Evolutionary conservation across 1,140 invertebrate species (phyloP).

Genomic region (Leptoteleia sp.): DNA sequence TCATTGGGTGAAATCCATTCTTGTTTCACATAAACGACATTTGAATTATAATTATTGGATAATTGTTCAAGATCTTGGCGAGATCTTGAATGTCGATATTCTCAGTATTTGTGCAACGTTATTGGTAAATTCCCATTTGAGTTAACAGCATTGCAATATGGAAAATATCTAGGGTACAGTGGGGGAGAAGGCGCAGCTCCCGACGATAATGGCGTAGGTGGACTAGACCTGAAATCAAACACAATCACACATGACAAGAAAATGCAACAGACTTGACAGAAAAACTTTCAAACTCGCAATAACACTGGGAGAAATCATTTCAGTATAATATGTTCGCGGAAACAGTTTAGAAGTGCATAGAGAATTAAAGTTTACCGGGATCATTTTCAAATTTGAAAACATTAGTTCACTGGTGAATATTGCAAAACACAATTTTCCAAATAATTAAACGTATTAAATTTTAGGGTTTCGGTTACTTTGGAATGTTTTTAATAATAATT

Average conservation of each 20-base stretch:
- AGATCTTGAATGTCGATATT: slow-evolving; percentile 80
- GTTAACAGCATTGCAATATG: slow-evolving; percentile 79
- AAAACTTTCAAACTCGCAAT: too few species aligned
- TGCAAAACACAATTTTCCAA: too few species aligned
- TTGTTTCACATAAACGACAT: slow-evolving; percentile 78
- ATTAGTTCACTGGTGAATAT: too few species aligned
- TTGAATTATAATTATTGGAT: slow-evolving; percentile 68
- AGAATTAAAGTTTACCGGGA: too few species aligned
- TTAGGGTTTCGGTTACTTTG: too few species aligned
- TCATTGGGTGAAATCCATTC: slow-evolving; percentile 77
- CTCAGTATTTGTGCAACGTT: slow-evolving; percentile 81
- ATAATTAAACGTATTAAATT: too few species aligned
- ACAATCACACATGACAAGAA: slow-evolving; percentile 1
- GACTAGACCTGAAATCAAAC: slow-evolving; percentile 76
- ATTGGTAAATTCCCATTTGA: slow-evolving; percentile 79
- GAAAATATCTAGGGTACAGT: slow-evolving; percentile 79
- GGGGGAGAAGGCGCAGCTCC: slow-evolving; percentile 78
- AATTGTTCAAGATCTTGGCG: slow-evolving; percentile 65
- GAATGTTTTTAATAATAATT: too few species aligned
- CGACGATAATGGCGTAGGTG: slow-evolving; percentile 76
- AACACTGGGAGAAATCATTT: too few species aligned
- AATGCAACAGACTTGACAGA: too few species aligned
- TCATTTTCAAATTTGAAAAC: too few species aligned
- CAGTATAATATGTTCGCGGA: too few species aligned
- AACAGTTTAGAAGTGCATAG: too few species aligned